Evolutionary conservation across 2,113 vertebrate genomes (phyloP), one percentile per base, ranked within the genome.

Genomic region (Hippocampus mohnikei): DNA sequence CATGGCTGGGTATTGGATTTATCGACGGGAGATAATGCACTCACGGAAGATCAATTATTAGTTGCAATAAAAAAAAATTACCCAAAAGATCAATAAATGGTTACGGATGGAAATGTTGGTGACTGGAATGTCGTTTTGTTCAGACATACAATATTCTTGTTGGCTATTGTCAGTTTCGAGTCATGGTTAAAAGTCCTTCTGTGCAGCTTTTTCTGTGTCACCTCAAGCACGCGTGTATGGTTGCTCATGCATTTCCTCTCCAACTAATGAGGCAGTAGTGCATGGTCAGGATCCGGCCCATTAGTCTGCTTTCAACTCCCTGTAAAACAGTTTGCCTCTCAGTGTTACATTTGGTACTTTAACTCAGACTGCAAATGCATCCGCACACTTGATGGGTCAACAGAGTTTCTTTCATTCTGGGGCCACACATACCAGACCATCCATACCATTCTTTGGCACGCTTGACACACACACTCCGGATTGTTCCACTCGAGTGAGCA

Each of bases 341-440:
- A 88, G 87, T 88, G 81, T 87, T 85, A 85, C 59, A 88, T 61
- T 67, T 48, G 21, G 13, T 33, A 58, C 46, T 70, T 59, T 16
- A 71, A 77, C 55, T 72, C 25, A 25, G 56, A 71, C 73, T 60
- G 27, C 18, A 60, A 60, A 69, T 75, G 62, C 64, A 72, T 76
- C 48, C 48, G 73, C 65, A 70, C 40, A 66, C 69, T 66, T 72
- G 76, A 60, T 71, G 60, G 55, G 55, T 71, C 73, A 60, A 76
- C 46, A 56, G 60, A 69, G 48, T 40, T 56, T 60, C 60, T 73
- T 20, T 37, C 13, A 40, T 29, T 10, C 37, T 40, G 18, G 60
- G n/a, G 13, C 8, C 16, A 20, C 58, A 33, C 58, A 18, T 29
- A 15, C 25, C 16, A 6, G 5, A 6, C 1, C 29, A 21, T 18